Base-by-base conservation (phyloP, 2,797 vertebrate species). In the Cyprinodon diabolis region DNA sequence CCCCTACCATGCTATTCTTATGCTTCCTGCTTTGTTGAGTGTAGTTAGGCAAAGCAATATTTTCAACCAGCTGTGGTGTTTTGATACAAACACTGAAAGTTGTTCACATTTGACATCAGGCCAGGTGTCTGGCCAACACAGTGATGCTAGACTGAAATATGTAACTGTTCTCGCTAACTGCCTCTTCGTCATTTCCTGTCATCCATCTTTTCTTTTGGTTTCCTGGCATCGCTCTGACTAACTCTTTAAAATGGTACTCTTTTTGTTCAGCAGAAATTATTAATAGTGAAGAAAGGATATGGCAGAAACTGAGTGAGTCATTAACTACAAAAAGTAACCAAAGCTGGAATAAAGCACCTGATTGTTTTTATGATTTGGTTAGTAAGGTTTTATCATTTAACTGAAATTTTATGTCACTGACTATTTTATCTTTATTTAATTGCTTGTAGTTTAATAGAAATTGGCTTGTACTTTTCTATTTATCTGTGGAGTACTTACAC, bases 271-370 rank as follows among this genome's bases (percentile, higher is more conserved):
- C 21, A 47, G 6, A 6, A 43, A 9, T 30, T 71, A 10, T 15
- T 51, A 55, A 37, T 6, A 74, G 67, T 12, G 10, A 7, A 71
- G 14, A 68, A 48, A 77, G 49, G 11, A 63, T 35, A 3, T 68
- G 23, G 1, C 0, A 3, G 17, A 65, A n/a, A 43, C 52, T 86
- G 87, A 82, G 89, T 86, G 78, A 81, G 69, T 80, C 81, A 76
- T 40, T 88, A 74, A 87, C 65, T 75, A 84, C 74, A 85, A 90
- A 77, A 83, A 35, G 68, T 84, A 69, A 69, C 52, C 62, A 71
- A 52, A 84, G 72, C 75, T 85, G 71, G 19, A 6, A 57, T 12
- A 52, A 48, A 68, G 62, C 71, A 78, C 76, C 62, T 72, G 69
- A 87, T 65, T 57, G 9, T 19, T 30, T 30, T 1, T 30, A 30